Evolutionary conservation across 2,797 vertebrate genomes (phyloP).

Genomic region (Knipowitschia caucasica): DNA sequence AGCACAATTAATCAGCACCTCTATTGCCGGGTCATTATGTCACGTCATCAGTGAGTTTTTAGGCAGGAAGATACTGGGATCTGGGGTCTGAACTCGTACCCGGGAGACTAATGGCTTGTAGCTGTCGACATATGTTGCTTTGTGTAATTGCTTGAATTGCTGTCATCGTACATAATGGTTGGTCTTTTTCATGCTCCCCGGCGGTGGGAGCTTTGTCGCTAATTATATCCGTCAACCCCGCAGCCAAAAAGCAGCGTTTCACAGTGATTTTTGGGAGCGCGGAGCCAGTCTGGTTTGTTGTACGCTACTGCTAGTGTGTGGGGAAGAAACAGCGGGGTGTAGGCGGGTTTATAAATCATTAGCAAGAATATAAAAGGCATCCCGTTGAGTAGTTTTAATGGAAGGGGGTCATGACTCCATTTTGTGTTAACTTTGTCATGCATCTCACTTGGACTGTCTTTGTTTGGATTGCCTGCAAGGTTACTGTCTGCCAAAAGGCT

Average conservation of each 20-base stretch:
- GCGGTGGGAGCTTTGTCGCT: constrained; percentile 60
- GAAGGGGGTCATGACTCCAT: background rate
- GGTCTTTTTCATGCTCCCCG: constrained; percentile 68
- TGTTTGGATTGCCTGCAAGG: background rate
- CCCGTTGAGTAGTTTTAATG: constrained; percentile 11
- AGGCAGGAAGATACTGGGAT: constrained; percentile 35
- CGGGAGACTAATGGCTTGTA: constrained; percentile 65
- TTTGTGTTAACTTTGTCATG: constrained; percentile 5
- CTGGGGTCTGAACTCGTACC: constrained; percentile 49
- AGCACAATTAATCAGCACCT: background rate
- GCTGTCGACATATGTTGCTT: constrained; percentile 68
- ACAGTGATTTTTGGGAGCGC: constrained; percentile 31
- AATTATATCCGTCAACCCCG: constrained; percentile 67
- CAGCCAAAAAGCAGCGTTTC: constrained; percentile 52
- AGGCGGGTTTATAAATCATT: constrained; percentile 25
- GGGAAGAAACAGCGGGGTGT: constrained; percentile 9
- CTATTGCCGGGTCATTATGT: background rate
- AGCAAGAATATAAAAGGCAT: constrained; percentile 11
- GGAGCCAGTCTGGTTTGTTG: constrained; percentile 25
- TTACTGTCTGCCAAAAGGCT: background rate
- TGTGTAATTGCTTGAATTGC: constrained; percentile 74
- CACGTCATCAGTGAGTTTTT: constrained; percentile 28
- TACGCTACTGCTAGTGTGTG: constrained; percentile 1
- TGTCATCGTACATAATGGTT: constrained; percentile 67
- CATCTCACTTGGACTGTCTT: background rate